phyloP scores from a whole-genome alignment of 1,140 invertebrate genomes.

The Papilio aristodemus region DNA sequence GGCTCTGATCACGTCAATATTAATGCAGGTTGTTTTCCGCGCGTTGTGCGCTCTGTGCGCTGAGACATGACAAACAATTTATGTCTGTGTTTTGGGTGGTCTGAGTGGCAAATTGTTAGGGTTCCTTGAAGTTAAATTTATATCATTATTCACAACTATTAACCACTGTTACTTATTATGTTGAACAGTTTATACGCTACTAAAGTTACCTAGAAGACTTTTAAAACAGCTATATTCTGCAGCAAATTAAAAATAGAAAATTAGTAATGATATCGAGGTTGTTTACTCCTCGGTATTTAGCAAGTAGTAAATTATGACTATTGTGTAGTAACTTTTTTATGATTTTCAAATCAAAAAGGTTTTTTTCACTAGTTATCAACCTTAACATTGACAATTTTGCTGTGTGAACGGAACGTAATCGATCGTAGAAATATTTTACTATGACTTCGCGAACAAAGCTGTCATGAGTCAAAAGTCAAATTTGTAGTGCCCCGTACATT shows the following conservation, averaged over 20 bases:
- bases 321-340: no score
- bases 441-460: constrained; percentile 1
- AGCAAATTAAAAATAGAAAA: constrained; percentile 7
- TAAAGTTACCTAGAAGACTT: no score
- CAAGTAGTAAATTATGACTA: no score
- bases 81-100: constrained; percentile 42
- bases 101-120: constrained; percentile 40
- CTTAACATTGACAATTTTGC: no score
- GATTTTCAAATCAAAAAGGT: no score
- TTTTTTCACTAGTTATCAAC: no score
- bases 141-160: not conserved
- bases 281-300: constrained; percentile 53
- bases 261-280: constrained; percentile 44
- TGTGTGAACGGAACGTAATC: constrained; percentile 9
- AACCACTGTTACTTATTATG: no score
- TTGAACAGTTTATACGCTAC: no score
- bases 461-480: constrained; percentile 29
- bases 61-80: constrained; percentile 33
- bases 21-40: not conserved
- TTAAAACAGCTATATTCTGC: no score
- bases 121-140: constrained; percentile 22
- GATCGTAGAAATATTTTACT: not conserved
- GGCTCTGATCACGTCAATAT: constrained; percentile 5
- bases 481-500: constrained; percentile 18
- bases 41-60: not conserved